Base-by-base conservation (phyloP, 1,140 invertebrate genomes). In the Sitodiplosis mosellana region DNA sequence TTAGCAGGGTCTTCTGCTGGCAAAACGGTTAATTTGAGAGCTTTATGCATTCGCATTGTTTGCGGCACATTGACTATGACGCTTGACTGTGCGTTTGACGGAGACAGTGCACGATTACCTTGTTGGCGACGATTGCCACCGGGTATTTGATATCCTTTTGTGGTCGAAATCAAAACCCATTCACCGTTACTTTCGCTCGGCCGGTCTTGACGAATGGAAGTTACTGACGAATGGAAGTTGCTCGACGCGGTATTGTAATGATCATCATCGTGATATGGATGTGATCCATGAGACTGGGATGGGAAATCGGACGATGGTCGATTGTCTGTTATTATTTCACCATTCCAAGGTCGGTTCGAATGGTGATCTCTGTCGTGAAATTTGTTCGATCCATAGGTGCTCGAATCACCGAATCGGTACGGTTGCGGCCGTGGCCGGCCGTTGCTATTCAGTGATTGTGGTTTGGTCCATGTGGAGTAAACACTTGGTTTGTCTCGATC, bases 151-250 rank as follows among this genome's bases (percentile, higher is more conserved):
- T 82, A 83, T 10, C 80, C 81, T 61, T 81, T 79, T 10, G 81
- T 83, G 1, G 79, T 81, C 0, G 81, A 83, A 6, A 85, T 57
- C 0, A 85, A 63, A 2, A 85, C 73, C 81, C 81, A 85, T 48
- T 81, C 74, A 1, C 81, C 81, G 48, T 83, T 76, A 1, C 78
- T 76, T 50, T 70, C 70, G 0, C 27, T 27, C 27, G 27, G 27
- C 10, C 27, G 27, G 68, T 66, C 43, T 2, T 78, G 77, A 56
- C 80, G 69, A n/a, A n/a, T n/a, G n/a, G n/a, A n/a, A n/a, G n/a
- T n/a, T n/a, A n/a, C n/a, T 3, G 66, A 66, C 10, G 14, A 64
- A 57, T 0, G 70, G 67, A 55, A 69, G 64, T 19, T 58, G 51
- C n/a, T 17, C 10, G 27, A 5, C 10, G 27, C 15, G 11, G 17